Percentiles rank a stretch among this genome's conserved stretches.
phyloP scores from a whole-genome alignment of 2,113 vertebrate genomes.

The Cephalopterus ornatus region DNA sequence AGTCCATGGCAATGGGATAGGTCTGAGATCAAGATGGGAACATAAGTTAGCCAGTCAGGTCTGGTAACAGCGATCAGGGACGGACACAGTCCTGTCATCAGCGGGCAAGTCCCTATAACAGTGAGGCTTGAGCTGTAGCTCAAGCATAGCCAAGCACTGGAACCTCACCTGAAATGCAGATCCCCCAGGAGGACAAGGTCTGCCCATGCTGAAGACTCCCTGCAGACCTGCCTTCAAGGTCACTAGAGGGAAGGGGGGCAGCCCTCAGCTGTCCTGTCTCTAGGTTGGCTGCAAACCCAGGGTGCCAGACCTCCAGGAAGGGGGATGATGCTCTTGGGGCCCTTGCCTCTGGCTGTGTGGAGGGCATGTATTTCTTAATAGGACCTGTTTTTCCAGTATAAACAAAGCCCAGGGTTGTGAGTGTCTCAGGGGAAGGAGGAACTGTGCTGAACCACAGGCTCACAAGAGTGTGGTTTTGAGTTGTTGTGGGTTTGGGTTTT shows the following conservation, averaged over 20 bases:
- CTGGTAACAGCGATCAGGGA: background rate
- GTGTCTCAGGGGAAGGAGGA: background rate
- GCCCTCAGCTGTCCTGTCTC: background rate
- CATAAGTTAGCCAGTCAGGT: background rate
- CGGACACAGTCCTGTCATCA: background rate
- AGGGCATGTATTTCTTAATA: background rate
- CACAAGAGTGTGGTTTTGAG: background rate
- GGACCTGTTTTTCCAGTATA: background rate
- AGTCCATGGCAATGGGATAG: background rate
- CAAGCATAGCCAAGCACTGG: background rate
- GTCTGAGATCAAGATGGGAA: background rate
- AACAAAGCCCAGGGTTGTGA: background rate
- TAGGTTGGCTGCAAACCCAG: background rate
- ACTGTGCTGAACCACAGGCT: background rate
- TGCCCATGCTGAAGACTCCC: accelerated
- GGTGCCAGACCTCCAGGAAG: background rate
- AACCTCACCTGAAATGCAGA: background rate
- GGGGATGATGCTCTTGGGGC: background rate
- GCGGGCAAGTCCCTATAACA: background rate
- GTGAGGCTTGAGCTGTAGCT: background rate
- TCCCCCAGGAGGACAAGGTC: background rate
- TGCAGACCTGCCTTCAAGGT: background rate
- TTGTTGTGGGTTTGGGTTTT: background rate
- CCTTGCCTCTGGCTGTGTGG: background rate
- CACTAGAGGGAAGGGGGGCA: background rate